Evolutionary conservation across 2,113 vertebrate genomes (phyloP), one percentile per base, ranked within the genome.

Genomic region (Alectura lathami): DNA sequence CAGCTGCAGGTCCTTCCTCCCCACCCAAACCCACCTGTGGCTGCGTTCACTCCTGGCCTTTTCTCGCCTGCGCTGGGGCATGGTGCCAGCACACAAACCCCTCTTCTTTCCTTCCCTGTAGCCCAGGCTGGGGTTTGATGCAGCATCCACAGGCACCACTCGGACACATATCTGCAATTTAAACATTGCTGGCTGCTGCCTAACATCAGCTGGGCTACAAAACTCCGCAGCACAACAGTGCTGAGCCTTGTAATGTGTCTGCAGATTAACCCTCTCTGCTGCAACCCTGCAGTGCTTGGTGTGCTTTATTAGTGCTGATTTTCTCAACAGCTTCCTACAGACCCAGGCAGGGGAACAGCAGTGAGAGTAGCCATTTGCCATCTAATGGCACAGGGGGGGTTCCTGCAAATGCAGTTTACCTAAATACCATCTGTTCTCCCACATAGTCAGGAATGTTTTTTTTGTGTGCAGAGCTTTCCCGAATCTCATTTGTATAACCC

Each of bases 361-460:
- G 59, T 81, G 78, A 81, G 76, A 93, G 69, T 40, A 89, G 86
- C 82, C 83, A 94, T 96, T 96, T 96, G 93, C 88, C 76, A 73
- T 85, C 60, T 82, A 82, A 86, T 60, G 76, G 85, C 83, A 93
- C 45, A 36, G 38, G 18, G 83, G 66, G 26, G 30, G 30, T 83
- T 93, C 68, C 95, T 88, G 87, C 84, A 92, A 93, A 78, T 36
- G 30, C 81, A 92, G 59, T 94, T 95, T 90, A 84, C 94, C 48
- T 88, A 94, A 96, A 74, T 94, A 92, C 80, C 87, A 93, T 96
- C 94, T 96, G 76, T 43, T 96, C 57, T 93, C 86, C 83, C 82
- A 92, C 68, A 13, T 77, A 93, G 72, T 79, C 69, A 53, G 84
- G 66, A 92, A 86, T 51, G 53, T 82, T 94, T 92, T 89, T 91